A percentile compares a stretch with the other conserved stretches of the same genome.
Evolutionary conservation across 2,797 vertebrate genomes (phyloP).

Genomic region (Urosaurus nigricauda): DNA sequence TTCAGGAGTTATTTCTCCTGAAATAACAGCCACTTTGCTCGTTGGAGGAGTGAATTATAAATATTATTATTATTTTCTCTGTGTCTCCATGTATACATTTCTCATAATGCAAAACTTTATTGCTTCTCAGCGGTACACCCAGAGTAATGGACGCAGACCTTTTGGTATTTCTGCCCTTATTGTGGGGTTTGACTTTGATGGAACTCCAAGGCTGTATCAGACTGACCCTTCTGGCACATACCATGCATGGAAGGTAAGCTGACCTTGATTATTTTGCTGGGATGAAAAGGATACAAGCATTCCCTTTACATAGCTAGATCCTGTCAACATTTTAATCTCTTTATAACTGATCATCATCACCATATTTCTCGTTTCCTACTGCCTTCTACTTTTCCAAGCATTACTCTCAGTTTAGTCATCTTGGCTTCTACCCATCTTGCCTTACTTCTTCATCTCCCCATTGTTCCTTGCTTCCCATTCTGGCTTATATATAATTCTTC

Average conservation of each 20-base stretch:
- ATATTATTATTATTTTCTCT: too few species aligned
- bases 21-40: too few species aligned
- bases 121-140: constrained; percentile 84
- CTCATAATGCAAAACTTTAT: background rate
- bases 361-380: too few species aligned
- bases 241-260: constrained; percentile 89
- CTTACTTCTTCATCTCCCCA: background rate
- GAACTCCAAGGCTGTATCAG: constrained; percentile 87
- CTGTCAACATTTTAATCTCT: background rate
- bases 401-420: too few species aligned
- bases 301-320: background rate
- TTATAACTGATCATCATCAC: background rate
- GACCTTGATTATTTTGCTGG: background rate
- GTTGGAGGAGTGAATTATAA: too few species aligned
- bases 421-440: too few species aligned
- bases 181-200: constrained; percentile 89
- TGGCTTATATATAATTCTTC: background rate
- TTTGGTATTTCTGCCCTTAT: constrained; percentile 90
- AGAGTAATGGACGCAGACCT: constrained; percentile 88
- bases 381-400: too few species aligned
- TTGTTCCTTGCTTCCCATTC: background rate
- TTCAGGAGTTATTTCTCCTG: rapidly evolving
- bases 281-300: background rate
- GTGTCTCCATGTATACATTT: rapidly evolving
- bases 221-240: constrained; percentile 89